These are phyloP conservation scores for Capitulum mitella DNA, from an alignment of 2,888 invertebrate species.

Conservation along the genomic window DNA sequence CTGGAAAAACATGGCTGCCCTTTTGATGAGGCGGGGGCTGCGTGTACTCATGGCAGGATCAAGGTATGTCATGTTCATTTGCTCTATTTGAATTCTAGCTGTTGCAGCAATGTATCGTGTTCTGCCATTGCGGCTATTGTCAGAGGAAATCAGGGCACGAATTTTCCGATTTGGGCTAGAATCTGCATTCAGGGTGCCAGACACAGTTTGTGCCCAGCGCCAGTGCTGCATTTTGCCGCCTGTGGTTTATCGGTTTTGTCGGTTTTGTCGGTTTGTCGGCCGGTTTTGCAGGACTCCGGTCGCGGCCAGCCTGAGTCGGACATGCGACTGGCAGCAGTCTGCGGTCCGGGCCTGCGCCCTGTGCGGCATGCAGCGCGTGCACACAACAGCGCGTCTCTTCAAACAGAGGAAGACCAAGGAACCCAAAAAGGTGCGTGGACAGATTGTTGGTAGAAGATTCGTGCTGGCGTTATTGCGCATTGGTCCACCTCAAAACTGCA, in stretches of 20 bases:
- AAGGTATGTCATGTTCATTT: not conserved
- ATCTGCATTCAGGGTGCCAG: no score
- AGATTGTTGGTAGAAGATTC: not conserved
- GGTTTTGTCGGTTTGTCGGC: not conserved
- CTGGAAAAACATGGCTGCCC: not conserved
- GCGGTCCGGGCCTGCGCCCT: not conserved
- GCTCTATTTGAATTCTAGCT: not conserved
- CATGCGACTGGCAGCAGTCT: not conserved
- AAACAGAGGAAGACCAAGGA: conserved; percentile 55
- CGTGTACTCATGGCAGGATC: not conserved
- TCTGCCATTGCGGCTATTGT: no score
- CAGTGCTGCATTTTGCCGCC: not conserved
- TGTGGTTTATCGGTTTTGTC: not conserved
- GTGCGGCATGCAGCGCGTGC: conserved; percentile 36
- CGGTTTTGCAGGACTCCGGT: no score
- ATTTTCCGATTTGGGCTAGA: not conserved
- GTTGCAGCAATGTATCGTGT: not conserved
- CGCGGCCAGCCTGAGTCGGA: not conserved
- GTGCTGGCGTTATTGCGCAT: not conserved
- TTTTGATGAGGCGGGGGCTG: not conserved
- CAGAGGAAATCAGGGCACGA: not conserved
- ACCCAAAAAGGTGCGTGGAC: conserved; percentile 54
- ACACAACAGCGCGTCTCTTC: conserved; percentile 44
- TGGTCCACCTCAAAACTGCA: no score
- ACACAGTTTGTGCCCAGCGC: not conserved